Percentiles rank a stretch among this genome's conserved stretches.
Evolutionary conservation across 2,888 invertebrate genomes (phyloP).

Genomic region (Drosophila longiperda): DNA sequence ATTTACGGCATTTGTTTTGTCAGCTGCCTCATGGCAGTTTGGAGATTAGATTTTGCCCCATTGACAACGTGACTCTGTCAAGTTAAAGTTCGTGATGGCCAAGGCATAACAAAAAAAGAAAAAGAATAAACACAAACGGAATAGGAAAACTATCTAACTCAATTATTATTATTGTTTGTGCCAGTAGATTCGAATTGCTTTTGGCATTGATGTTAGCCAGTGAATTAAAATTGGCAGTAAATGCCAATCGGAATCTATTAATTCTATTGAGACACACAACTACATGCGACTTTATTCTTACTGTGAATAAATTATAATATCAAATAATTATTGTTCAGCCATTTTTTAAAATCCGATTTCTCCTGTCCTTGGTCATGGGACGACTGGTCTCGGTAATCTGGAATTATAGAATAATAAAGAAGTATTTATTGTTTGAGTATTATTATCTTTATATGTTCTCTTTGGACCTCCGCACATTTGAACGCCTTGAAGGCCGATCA

Average conservation of each 20-base stretch:
- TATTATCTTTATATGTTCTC: not conserved
- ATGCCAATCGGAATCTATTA: constrained; percentile 23
- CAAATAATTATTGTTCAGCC: not conserved
- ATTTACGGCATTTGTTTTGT: constrained; percentile 78
- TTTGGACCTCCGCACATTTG: not conserved
- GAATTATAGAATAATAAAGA: not conserved
- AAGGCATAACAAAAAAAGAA: constrained; percentile 12
- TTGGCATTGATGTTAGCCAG: constrained; percentile 25
- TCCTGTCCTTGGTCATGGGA: not conserved
- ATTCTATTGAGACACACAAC: not conserved
- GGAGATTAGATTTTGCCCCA: constrained; percentile 68
- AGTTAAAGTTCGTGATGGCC: constrained; percentile 37
- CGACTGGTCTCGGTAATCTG: not conserved
- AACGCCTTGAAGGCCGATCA: not conserved
- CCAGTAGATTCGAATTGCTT: constrained; percentile 51
- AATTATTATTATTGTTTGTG: constrained; percentile 75
- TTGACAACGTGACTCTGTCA: constrained; percentile 61
- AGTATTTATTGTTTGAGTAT: too few relatives aligned
- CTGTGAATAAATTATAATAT: not conserved
- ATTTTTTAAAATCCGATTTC: not conserved
- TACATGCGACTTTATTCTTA: not conserved
- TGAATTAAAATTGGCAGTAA: constrained; percentile 54
- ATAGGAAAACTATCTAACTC: constrained; percentile 61
- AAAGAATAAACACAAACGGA: constrained; percentile 18
- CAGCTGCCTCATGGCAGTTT: constrained; percentile 57